phyloP scores from a whole-genome alignment of 2,113 vertebrate genomes.

The Desmodus rotundus region DNA sequence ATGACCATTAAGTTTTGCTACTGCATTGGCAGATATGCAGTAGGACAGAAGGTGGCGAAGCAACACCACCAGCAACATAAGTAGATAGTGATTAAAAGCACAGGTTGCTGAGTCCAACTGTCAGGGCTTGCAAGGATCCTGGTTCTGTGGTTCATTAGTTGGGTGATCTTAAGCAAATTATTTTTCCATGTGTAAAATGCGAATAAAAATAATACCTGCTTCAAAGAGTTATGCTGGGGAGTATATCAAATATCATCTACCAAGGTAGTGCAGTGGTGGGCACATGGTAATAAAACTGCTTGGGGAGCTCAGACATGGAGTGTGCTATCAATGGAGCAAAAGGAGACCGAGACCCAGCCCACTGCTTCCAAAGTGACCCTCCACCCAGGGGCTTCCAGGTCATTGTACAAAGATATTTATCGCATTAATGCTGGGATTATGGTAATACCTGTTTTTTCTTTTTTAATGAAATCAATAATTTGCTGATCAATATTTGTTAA shows the following conservation, averaged over 20 bases:
- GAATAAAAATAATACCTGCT: neutral
- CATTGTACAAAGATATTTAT: neutral
- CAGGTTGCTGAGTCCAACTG: neutral
- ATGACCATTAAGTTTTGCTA: neutral
- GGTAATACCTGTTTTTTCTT: neutral
- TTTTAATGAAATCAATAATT: neutral
- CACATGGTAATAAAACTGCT: neutral
- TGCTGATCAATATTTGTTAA: neutral
- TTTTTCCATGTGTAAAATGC: neutral
- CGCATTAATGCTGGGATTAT: neutral
- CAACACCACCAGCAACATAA: neutral
- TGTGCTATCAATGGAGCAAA: neutral
- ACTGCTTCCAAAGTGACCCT: neutral
- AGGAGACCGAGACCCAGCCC: neutral
- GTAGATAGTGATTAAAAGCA: neutral
- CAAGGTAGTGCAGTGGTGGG: neutral
- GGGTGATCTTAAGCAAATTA: neutral
- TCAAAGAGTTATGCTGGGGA: neutral
- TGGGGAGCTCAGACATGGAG: neutral
- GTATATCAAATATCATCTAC: neutral
- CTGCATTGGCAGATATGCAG: neutral
- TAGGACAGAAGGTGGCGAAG: neutral
- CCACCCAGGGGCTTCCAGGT: neutral
- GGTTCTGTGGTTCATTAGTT: neutral
- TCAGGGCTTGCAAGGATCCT: neutral